These are phyloP conservation scores for Distichodus sexfasciatus DNA, from an alignment of 2,797 vertebrate genomes.

Conservation along the genomic window DNA sequence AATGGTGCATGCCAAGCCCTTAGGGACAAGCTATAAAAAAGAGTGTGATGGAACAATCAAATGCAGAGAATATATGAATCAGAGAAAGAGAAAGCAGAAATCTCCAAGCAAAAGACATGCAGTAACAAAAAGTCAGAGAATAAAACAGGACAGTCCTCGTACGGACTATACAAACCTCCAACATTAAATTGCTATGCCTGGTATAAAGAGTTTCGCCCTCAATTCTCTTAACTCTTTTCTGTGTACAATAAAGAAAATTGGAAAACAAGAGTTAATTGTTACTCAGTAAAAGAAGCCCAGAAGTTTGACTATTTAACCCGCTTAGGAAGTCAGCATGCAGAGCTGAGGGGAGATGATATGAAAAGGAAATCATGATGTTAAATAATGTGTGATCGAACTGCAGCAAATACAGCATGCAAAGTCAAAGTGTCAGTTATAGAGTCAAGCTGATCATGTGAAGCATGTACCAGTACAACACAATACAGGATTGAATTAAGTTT, in stretches of 20 bases:
- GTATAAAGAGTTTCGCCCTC: conserved; percentile 99
- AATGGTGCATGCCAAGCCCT: conserved; percentile 75
- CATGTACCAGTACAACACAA: too few species aligned
- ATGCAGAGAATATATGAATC: conserved; percentile 27
- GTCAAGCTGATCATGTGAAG: background rate
- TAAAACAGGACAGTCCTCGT: conserved; percentile 43
- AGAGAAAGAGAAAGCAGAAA: conserved; percentile 38
- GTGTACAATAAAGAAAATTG: conserved; percentile 69
- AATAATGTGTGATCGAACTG: conserved; percentile 29
- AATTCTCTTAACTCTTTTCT: conserved; percentile 99
- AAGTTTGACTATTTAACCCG: conserved; percentile 38
- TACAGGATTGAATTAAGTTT: background rate
- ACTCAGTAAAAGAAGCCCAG: conserved; percentile 11
- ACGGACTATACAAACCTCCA: conserved; percentile 97
- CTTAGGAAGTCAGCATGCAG: conserved; percentile 25
- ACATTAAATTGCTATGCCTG: conserved; percentile 99
- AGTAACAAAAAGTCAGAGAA: conserved; percentile 35
- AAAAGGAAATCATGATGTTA: conserved; percentile 11
- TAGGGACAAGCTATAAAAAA: conserved; percentile 64
- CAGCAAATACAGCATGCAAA: background rate
- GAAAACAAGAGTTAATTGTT: conserved; percentile 65
- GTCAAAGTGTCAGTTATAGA: background rate
- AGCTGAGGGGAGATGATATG: conserved; percentile 1
- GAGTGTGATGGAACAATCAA: conserved; percentile 39
- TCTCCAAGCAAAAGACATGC: conserved; percentile 46